Percentiles rank a stretch among this genome's conserved stretches.
Evolutionary conservation across 2,888 invertebrate genomes (phyloP).

Genomic region (Myopa tessellatipennis): DNA sequence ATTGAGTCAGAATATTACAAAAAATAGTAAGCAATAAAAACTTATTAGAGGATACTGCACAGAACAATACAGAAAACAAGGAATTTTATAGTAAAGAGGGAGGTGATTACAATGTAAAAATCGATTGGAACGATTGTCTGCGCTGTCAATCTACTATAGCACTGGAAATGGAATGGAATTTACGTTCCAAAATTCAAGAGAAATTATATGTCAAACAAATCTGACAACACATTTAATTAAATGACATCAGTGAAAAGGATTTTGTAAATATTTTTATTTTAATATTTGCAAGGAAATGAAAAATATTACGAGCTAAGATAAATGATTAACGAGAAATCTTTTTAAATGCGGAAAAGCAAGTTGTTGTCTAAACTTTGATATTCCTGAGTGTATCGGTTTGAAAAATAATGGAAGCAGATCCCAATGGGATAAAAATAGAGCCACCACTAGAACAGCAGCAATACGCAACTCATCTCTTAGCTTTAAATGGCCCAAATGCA

Average conservation of each 20-base stretch:
- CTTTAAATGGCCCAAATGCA: slow-evolving; percentile 66
- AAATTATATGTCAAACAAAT: slow-evolving; percentile 44
- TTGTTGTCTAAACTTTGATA: slow-evolving; percentile 33
- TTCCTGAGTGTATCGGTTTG: slow-evolving; percentile 46
- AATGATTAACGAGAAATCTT: slow-evolving; percentile 23
- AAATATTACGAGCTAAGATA: slow-evolving; percentile 30
- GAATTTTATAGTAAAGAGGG: slow-evolving; percentile 29
- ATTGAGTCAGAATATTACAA: no score
- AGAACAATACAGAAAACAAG: not conserved
- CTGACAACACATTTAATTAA: slow-evolving; percentile 42
- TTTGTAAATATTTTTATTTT: slow-evolving; percentile 46
- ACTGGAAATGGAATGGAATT: slow-evolving; percentile 41
- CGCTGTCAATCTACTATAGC: slow-evolving; percentile 20
- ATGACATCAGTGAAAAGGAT: slow-evolving; percentile 48
- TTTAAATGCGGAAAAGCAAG: slow-evolving; percentile 35
- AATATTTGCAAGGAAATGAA: slow-evolving; percentile 42
- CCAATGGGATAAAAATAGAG: slow-evolving; percentile 68
- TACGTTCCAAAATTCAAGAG: slow-evolving; percentile 30
- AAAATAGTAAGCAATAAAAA: no score
- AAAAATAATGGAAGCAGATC: slow-evolving; percentile 67
- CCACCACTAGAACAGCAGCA: slow-evolving; percentile 65
- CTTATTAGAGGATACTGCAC: no score
- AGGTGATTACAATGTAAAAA: slow-evolving; percentile 62
- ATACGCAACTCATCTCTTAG: slow-evolving; percentile 65
- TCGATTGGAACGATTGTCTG: slow-evolving; percentile 61